Base-by-base conservation (phyloP, 2,113 vertebrate genomes). In the Notechis scutatus region DNA sequence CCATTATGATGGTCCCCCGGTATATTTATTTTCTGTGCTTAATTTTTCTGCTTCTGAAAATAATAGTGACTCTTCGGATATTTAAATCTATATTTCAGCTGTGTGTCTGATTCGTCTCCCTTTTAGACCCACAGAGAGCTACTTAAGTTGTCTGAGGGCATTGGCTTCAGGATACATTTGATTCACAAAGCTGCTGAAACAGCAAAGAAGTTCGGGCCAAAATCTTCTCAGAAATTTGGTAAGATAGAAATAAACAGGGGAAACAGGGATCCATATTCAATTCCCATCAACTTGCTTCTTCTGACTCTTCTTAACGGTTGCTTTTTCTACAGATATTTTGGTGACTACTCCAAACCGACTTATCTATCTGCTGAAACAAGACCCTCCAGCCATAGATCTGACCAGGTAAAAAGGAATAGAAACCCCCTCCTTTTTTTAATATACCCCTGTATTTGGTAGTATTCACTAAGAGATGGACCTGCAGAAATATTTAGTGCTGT, bases 301-400 rank as follows among this genome's bases (percentile, higher is more conserved):
- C 23, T 29, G 12, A 15, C 11, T 52, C 21, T 88, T 1, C 29
- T 64, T 7, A 45, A 61, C 12, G 8, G 2, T 0, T n/a, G 52
- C 92, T 3, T 93, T 59, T 96, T 7, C 85, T 52, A 1, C 56
- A 99, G 99, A 99, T 96, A 98, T 99, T 52, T 97, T 99, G 42
- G 99, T 99, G 94, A 99, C 98, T 18, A 99, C 99, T 91, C 99
- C 99, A 4, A 99, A 99, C 97, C 98, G 99, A 96, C 97, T 99
- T 0, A 97, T 99, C 95, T 99, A 98, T 96, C 97, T 99, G 88
- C 97, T 99, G 93, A 98, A 99, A 26, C 98, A 99, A 96, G 99
- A 99, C 91, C 98, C 99, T 94, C 99, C 99, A 86, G 98, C 97
- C n/a, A 96, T 99, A 85, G 98, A 99, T 95, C 96, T 99, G 94